Evolutionary conservation across 2,797 vertebrate species (phyloP), one percentile per base, ranked within the genome.

Genomic region (Buphagus erythrorhynchus): DNA sequence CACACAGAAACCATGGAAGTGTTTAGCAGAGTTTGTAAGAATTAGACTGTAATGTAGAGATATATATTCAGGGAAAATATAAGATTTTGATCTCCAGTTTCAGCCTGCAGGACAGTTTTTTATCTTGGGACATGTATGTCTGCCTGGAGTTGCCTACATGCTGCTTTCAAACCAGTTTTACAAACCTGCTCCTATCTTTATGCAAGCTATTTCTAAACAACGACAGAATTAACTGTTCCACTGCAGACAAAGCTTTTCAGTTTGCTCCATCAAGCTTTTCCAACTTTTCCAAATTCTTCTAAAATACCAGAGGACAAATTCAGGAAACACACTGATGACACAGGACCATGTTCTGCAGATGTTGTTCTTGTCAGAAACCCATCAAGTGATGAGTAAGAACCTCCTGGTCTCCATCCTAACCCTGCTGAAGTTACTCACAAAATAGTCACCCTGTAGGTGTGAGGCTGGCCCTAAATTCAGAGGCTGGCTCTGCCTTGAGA

Each of bases 401-500:
- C 63, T 93, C 88, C 80, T 87, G 67, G 48, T 71, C 45, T 79
- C 80, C 71, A 67, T 84, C 74, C 87, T 86, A 90, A 66, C 42
- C 36, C 74, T 5, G 4, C n/a, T 76, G 55, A 88, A 52, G 19
- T 92, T 84, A 88, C 69, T 90, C 79, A 90, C 18, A 26, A 73
- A 93, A 63, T 5, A 85, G 43, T 72, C 69, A 81, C 40, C 4
- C 26, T 58, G 22, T 31, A 72, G 58, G 38, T 59, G 42, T 59
- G 80, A 81, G 42, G 11, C 25, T 84, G 16, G 31, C 40, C 33
- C 52, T 29, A 62, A 86, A 93, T 45, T 69, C 77, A 59, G 46
- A 54, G 24, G 13, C 18, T 82, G 48, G 36, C 43, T 72, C 46
- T 90, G 33, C 55, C 54, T 35, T 3, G 17, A 73, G 24, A 73